Evolutionary conservation across 1,140 invertebrate genomes (phyloP).

Genomic region (Saxidomus purpurata): DNA sequence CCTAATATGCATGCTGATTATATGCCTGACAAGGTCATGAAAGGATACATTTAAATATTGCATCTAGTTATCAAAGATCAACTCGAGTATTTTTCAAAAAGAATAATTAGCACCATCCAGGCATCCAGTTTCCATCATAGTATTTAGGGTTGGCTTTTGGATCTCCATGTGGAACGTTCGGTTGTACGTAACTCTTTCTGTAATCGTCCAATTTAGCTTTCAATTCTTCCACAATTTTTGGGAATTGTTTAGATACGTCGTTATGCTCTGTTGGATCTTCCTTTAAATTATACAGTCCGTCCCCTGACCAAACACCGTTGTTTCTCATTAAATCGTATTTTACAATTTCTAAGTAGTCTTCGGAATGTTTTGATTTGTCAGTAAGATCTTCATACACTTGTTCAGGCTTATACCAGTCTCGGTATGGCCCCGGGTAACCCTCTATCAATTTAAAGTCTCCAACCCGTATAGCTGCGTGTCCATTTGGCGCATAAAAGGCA

Average conservation of each 20-base stretch:
- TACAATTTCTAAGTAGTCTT: not conserved
- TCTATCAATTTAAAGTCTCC: conserved; percentile 74
- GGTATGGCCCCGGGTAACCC: conserved; percentile 70
- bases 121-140: conserved; percentile 71
- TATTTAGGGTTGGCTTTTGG: conserved; percentile 68
- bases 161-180: conserved; percentile 18
- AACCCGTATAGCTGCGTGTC: conserved; percentile 79
- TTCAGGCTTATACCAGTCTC: conserved; percentile 71
- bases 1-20: no score
- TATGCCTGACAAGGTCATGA: no score
- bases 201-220: conserved; percentile 58
- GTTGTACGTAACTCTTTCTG: conserved; percentile 57
- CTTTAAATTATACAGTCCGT: conserved; percentile 38
- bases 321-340: not conserved
- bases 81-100: no score
- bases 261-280: conserved; percentile 70
- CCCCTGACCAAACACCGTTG: conserved; percentile 49
- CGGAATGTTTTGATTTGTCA: not conserved
- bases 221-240: conserved; percentile 63
- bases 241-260: conserved; percentile 60
- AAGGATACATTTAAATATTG: no score
- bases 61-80: no score
- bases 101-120: conserved; percentile 72
- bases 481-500: conserved; percentile 15
- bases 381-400: not conserved